Percentiles rank a stretch among this genome's conserved stretches.
phyloP scores from a whole-genome alignment of 2,113 vertebrate species.

The Empidonax alnorum region DNA sequence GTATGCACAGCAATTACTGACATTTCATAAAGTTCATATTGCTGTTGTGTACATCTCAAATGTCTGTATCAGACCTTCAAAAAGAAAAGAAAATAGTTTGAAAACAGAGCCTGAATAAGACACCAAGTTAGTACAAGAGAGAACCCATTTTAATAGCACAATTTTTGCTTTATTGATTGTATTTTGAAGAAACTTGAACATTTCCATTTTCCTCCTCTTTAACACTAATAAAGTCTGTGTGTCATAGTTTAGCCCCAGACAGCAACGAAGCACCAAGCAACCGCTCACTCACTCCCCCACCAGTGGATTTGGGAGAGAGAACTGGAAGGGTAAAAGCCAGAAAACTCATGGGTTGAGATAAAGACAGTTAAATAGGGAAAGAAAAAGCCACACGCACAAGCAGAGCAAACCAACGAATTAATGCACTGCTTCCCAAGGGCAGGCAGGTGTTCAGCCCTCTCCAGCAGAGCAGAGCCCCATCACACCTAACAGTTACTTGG shows the following conservation, averaged over 20 bases:
- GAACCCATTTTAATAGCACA: background rate
- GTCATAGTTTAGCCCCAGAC: background rate
- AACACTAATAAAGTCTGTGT: background rate
- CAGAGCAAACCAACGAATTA: background rate
- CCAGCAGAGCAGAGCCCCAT: background rate
- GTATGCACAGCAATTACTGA: slow-evolving; percentile 47
- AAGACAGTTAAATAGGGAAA: background rate
- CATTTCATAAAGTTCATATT: slow-evolving; percentile 65
- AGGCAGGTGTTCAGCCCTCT: background rate
- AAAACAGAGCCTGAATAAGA: background rate
- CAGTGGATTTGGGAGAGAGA: background rate
- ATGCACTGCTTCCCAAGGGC: background rate
- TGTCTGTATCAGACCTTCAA: background rate
- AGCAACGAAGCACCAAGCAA: background rate
- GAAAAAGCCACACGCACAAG: background rate
- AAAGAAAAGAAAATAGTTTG: background rate
- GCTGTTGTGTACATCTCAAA: slow-evolving; percentile 7
- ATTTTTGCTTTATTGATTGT: slow-evolving; percentile 23
- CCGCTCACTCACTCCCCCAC: background rate
- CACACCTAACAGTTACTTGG: no score
- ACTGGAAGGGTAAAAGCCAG: background rate
- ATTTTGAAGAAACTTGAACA: background rate
- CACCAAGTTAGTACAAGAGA: background rate
- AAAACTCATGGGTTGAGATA: background rate
- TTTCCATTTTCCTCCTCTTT: slow-evolving; percentile 16